Evolutionary conservation across 2,113 vertebrate genomes (phyloP).

Genomic region (Castor canadensis): DNA sequence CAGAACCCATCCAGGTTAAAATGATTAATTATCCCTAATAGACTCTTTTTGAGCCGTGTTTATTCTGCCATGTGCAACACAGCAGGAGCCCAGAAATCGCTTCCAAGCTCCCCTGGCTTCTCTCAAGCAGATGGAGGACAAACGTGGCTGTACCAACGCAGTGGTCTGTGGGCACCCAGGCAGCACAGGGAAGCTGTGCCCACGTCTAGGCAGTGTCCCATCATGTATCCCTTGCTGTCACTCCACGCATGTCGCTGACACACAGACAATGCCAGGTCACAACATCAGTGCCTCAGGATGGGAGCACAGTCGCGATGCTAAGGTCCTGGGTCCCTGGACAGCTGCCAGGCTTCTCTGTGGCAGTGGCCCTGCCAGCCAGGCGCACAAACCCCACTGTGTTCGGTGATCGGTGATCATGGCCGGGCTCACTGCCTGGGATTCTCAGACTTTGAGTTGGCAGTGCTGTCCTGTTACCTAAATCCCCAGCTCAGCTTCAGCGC

Average conservation of each 20-base stretch:
- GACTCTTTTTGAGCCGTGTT: constrained; percentile 51
- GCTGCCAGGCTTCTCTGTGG: not conserved
- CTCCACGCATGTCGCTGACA: accelerated
- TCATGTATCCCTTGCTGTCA: accelerated
- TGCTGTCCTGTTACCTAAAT: not conserved
- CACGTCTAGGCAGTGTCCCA: not conserved
- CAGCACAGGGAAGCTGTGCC: accelerated
- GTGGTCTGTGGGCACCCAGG: accelerated
- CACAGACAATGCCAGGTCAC: accelerated
- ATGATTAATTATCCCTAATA: constrained; percentile 55
- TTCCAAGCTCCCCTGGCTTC: constrained; percentile 26
- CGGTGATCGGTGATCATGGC: not conserved
- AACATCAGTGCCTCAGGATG: accelerated
- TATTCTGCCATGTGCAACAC: not conserved
- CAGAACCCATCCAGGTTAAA: constrained; percentile 36
- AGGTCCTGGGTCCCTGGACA: not conserved
- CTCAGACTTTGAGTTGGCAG: constrained; percentile 74
- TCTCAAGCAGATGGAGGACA: constrained; percentile 53
- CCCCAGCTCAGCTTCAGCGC: not conserved
- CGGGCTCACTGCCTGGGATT: not conserved
- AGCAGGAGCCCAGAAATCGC: constrained; percentile 29
- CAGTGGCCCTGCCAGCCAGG: constrained; percentile 32
- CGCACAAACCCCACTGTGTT: constrained; percentile 55
- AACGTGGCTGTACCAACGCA: not conserved
- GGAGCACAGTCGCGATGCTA: accelerated